These are phyloP conservation scores for Petrocephalus zakoni DNA, from an alignment of 2,113 vertebrate species.

Conservation along the genomic window DNA sequence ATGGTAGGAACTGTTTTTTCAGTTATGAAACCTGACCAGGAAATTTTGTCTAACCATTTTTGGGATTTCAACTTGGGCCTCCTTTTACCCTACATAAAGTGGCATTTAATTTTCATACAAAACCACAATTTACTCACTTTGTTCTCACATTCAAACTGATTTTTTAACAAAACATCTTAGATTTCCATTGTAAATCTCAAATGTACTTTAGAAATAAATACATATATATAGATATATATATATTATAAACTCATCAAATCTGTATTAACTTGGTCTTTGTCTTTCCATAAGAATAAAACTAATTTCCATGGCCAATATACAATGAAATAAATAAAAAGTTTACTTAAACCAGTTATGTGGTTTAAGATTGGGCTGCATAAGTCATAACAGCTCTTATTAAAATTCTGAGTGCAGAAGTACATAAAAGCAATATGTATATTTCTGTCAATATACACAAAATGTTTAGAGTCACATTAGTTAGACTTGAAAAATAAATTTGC, in stretches of 20 bases:
- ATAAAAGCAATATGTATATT: slow-evolving; percentile 45
- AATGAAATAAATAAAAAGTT: slow-evolving; percentile 18
- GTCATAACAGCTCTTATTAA: not conserved
- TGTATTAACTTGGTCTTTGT: slow-evolving; percentile 7
- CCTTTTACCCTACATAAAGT: not conserved
- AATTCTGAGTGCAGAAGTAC: slow-evolving; percentile 21
- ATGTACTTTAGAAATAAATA: slow-evolving; percentile 6
- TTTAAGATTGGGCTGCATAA: slow-evolving; percentile 3
- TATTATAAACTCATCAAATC: slow-evolving; percentile 13
- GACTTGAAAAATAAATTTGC: slow-evolving; percentile 20
- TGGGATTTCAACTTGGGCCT: not conserved
- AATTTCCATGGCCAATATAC: slow-evolving; percentile 2
- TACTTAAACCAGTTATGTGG: not conserved
- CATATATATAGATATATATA: not conserved
- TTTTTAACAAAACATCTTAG: slow-evolving; percentile 26
- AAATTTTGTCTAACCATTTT: not conserved
- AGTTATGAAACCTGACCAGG: not conserved
- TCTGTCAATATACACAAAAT: slow-evolving; percentile 34
- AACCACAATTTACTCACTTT: slow-evolving; percentile 1
- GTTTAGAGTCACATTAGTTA: slow-evolving; percentile 8
- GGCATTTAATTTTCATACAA: not conserved
- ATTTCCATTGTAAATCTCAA: slow-evolving; percentile 8
- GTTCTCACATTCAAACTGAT: slow-evolving; percentile 62
- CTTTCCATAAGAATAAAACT: not conserved
- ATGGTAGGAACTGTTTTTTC: not conserved